phyloP scores from a whole-genome alignment of 2,888 invertebrate genomes.

The Clostera curtula region DNA sequence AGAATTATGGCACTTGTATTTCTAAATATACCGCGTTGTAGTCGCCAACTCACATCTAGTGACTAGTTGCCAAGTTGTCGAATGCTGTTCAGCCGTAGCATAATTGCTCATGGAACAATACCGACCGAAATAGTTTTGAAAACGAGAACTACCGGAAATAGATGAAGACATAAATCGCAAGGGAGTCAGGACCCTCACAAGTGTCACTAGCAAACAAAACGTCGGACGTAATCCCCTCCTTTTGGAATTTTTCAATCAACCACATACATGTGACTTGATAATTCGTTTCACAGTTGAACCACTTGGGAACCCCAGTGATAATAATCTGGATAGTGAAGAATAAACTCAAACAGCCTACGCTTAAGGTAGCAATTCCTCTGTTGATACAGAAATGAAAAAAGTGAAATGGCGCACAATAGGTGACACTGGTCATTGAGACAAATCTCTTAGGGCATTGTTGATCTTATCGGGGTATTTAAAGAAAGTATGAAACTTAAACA shows the following conservation, averaged over 20 bases:
- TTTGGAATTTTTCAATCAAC: slow-evolving; percentile 66
- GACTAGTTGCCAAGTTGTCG: too few relatives aligned
- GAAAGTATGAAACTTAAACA: too few relatives aligned
- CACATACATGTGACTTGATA: slow-evolving; percentile 55
- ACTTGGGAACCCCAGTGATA: slow-evolving; percentile 43
- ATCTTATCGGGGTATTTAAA: too few relatives aligned
- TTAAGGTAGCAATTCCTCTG: slow-evolving; percentile 16
- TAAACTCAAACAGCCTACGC: slow-evolving; percentile 9
- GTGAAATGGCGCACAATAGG: slow-evolving; percentile 57
- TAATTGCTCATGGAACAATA: too few relatives aligned
- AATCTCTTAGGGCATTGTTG: slow-evolving; percentile 52
- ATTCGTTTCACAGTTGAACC: slow-evolving; percentile 42
- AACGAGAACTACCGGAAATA: slow-evolving; percentile 33
- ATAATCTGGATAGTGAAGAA: slow-evolving; percentile 31
- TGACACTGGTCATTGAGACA: slow-evolving; percentile 47
- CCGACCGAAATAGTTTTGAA: slow-evolving; percentile 9
- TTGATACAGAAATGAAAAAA: slow-evolving; percentile 28
- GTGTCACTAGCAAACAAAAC: slow-evolving; percentile 51
- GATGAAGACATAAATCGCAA: slow-evolving; percentile 35
- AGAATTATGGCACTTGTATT: too few relatives aligned
- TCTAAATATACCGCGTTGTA: too few relatives aligned
- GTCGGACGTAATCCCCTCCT: slow-evolving; percentile 42
- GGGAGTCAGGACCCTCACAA: slow-evolving; percentile 37
- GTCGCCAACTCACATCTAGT: too few relatives aligned
- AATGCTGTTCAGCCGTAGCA: too few relatives aligned